Evolutionary conservation across 2,797 vertebrate genomes (phyloP), one percentile per base, ranked within the genome.

Genomic region (Graptemys geographica): DNA sequence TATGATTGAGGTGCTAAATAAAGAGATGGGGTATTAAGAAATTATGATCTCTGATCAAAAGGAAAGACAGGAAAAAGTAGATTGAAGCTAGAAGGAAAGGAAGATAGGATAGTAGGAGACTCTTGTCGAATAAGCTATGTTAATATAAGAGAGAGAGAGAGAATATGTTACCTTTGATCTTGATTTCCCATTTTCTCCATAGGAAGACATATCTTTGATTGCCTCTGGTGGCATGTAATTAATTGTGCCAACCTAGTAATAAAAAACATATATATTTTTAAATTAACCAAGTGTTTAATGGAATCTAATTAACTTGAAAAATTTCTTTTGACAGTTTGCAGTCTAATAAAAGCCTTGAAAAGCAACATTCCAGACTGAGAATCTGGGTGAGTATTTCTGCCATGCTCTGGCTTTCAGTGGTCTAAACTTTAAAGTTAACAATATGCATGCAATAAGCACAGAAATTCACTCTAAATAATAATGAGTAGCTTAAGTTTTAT

Each of bases 201-300:
- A 98, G 37, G 99, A 99, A 84, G 99, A 99, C 37, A 99, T 99
- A 96, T 99, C 99, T 98, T 99, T 99, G 97, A 99, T 99, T 92
- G 99, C 99, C 97, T 99, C 99, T 7, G 99, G 99, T 25, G 99
- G 99, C 99, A 99, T 99, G 53, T 99, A 99, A 98, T 99, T 99
- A 96, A 99, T 97, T n/a, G 99, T 99, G 90, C 99, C 99, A 84
- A 99, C 99, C 99, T 99, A 97, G 79, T 11, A 93, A 81, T 13
- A 88, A 96, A 97, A 79, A 4, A 10, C 6, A 94, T 47, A 84
- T 65, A 53, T 37, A 83, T 16, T 51, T 86, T 57, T 83, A 87
- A 78, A 19, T 88, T 31, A 93, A 52, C 9, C 19, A 74, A 3
- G 2, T 3, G 55, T 25, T 91, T 83, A 57, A 55, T 8, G 51